A percentile compares a stretch with the other conserved stretches of the same genome.
phyloP scores from a whole-genome alignment of 2,113 vertebrate genomes.

The Motacilla alba region DNA sequence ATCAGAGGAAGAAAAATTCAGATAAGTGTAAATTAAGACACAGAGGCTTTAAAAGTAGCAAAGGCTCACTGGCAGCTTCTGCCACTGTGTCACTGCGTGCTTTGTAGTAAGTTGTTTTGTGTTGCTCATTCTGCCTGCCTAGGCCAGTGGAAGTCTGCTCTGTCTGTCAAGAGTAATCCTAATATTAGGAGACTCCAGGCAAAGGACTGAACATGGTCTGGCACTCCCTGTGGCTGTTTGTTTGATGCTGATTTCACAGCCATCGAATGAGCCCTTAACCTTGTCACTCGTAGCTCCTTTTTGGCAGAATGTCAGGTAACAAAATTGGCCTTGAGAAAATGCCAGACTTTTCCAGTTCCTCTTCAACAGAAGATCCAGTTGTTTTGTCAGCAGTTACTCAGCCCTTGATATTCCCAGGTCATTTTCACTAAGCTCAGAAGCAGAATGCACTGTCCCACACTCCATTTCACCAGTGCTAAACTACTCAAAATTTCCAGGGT shows the following conservation, averaged over 20 bases:
- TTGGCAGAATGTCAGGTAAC: conserved; percentile 49
- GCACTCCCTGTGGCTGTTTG: conserved; percentile 27
- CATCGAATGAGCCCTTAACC: conserved; percentile 36
- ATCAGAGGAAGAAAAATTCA: background rate
- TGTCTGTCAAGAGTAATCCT: conserved; percentile 37
- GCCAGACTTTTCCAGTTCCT: conserved; percentile 43
- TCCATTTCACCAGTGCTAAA: background rate
- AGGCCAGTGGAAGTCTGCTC: conserved; percentile 12
- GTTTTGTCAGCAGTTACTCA: conserved; percentile 7
- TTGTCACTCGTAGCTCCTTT: background rate
- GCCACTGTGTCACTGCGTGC: fast-evolving
- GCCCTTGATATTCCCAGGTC: background rate
- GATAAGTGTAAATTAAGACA: background rate
- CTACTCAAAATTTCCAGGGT: background rate
- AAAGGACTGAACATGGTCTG: background rate
- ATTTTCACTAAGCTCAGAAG: background rate
- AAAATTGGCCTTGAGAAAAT: conserved; percentile 45
- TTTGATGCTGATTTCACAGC: conserved; percentile 56
- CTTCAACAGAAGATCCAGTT: background rate
- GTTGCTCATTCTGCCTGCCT: background rate
- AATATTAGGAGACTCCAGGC: conserved; percentile 24
- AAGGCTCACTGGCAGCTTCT: background rate
- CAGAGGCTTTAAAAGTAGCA: background rate
- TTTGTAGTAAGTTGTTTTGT: background rate
- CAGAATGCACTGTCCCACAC: background rate